Evolutionary conservation across 2,888 invertebrate species (phyloP).

Genomic region (Eupithecia subumbrata): DNA sequence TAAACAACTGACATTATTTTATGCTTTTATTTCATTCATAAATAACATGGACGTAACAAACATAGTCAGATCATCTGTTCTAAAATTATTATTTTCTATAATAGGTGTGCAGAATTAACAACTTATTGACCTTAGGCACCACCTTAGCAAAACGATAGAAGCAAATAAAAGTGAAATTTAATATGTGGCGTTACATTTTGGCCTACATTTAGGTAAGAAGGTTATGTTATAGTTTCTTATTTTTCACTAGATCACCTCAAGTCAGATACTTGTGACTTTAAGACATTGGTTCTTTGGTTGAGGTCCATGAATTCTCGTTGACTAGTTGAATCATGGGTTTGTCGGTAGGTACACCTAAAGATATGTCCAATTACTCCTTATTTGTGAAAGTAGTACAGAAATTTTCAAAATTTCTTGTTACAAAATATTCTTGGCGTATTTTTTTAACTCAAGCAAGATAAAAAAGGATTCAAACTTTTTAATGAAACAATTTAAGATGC

Average conservation of each 20-base stretch:
- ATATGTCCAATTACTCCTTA: slow-evolving; percentile 52
- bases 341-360: slow-evolving; percentile 51
- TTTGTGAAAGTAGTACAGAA: neutral
- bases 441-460: neutral
- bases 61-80: slow-evolving; percentile 8
- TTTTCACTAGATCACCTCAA: neutral
- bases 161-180: neutral
- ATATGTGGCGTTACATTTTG: neutral
- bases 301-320: slow-evolving; percentile 35
- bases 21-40: slow-evolving; percentile 1
- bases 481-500: neutral
- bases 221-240: neutral
- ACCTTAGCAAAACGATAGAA: neutral
- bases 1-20: neutral
- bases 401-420: neutral
- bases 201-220: neutral
- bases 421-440: neutral
- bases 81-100: neutral
- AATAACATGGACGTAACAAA: slow-evolving; percentile 55
- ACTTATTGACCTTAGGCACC: neutral
- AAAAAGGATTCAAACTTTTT: neutral
- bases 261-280: neutral
- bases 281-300: slow-evolving; percentile 47
- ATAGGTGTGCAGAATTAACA: neutral
- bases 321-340: slow-evolving; percentile 43